Percentiles rank a stretch among this genome's conserved stretches.
phyloP scores from a whole-genome alignment of 2,888 invertebrate genomes.

The Leucoma salicis region DNA sequence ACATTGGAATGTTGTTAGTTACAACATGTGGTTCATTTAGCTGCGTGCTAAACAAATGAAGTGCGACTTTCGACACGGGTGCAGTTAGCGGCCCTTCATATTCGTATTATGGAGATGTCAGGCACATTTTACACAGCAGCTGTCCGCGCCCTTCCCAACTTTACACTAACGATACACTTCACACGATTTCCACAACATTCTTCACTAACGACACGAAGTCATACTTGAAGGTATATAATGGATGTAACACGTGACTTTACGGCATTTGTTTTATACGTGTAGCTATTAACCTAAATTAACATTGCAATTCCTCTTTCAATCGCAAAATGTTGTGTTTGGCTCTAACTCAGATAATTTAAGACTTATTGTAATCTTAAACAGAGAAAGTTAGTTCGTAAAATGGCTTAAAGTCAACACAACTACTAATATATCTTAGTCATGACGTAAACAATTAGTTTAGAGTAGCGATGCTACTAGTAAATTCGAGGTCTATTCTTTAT shows the following conservation, averaged over 20 bases:
- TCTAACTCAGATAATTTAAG: too few relatives aligned
- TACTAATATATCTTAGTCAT: constrained; percentile 30
- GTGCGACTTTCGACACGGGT: constrained; percentile 62
- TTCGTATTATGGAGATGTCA: constrained; percentile 55
- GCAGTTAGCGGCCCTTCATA: constrained; percentile 64
- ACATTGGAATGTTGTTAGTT: constrained; percentile 54
- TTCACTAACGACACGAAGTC: constrained; percentile 30
- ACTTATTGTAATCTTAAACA: constrained; percentile 23
- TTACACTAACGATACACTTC: constrained; percentile 51
- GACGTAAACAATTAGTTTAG: constrained; percentile 43
- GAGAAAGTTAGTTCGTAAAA: constrained; percentile 21
- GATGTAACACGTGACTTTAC: neutral
- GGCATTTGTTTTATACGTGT: too few relatives aligned
- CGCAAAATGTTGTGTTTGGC: too few relatives aligned
- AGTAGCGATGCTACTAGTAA: constrained; percentile 28
- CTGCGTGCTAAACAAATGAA: constrained; percentile 67
- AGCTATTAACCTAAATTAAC: too few relatives aligned
- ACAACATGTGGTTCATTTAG: constrained; percentile 54
- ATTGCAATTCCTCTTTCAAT: too few relatives aligned
- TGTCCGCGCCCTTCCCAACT: constrained; percentile 17
- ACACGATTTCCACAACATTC: constrained; percentile 55
- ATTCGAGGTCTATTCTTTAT: constrained; percentile 46
- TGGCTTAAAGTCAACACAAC: constrained; percentile 29
- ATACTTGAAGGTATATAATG: neutral
- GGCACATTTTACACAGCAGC: constrained; percentile 15